Evolutionary conservation across 2,888 invertebrate species (phyloP), one percentile per base, ranked within the genome.

Genomic region (Papilio demoleus): DNA sequence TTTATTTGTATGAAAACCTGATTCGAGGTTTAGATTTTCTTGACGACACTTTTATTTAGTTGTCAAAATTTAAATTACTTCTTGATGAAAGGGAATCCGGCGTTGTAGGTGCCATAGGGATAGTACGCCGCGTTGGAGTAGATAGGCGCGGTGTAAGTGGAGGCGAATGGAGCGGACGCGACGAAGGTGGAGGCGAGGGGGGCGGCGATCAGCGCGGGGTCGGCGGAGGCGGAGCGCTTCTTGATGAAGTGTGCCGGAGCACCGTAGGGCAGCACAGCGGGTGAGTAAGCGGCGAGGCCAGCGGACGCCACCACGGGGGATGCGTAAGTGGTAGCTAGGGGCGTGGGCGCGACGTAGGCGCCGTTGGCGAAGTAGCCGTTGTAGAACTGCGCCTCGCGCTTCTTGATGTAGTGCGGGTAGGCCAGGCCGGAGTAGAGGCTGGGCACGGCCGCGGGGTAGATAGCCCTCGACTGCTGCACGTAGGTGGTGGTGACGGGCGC

Each of bases 341-440:
- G 47, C 27, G 66, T 34, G 4, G 50, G 24, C 12, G 84, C 73
- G 19, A 84, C 59, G 70, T 74, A 75, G 1, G 71, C 68, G 9
- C 42, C 42, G 19, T 45, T 45, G 19, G 68, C 81, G 42, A 74
- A 31, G 40, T 81, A 69, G 19, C 77, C 67, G 40, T 38, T 60
- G 53, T 24, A 19, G 27, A 64, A 53, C 24, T 27, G 36, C n/a
- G 80, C 86, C 0, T 90, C 89, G 40, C 92, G 85, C 78, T 92
- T 92, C 76, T 82, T 82, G 77, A 77, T 76, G 61, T 74, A 56
- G 50, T 77, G 76, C 0, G 64, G 70, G 50, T 72, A 42, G 27
- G 73, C 74, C 81, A 83, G 68, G 36, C 81, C 74, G 50, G 71
- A 38, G 42, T 42, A 70, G 36, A 74, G 24, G 82, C 81, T n/a